Percentiles rank a stretch among this genome's conserved stretches.
phyloP scores from a whole-genome alignment of 2,888 invertebrate genomes.

The Adelphocoris suturalis region DNA sequence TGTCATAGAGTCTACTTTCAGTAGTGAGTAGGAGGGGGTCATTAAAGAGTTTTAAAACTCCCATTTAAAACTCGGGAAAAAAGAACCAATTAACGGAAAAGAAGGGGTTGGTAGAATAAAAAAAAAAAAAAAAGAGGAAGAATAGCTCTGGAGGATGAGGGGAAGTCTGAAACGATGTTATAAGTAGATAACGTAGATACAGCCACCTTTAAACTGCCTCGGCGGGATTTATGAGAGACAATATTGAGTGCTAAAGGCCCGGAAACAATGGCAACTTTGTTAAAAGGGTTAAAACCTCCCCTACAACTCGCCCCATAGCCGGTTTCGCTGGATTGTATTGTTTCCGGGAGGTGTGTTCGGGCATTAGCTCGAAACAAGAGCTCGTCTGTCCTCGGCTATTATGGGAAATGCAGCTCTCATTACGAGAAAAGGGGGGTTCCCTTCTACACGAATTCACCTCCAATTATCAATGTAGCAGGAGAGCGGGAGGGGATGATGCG shows the following conservation, averaged over 20 bases:
- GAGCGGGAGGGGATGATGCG: not conserved
- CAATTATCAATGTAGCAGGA: constrained; percentile 15
- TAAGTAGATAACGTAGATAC: constrained; percentile 57
- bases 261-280: constrained; percentile 63
- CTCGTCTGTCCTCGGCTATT: constrained; percentile 47
- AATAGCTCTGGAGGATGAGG: not conserved
- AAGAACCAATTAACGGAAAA: constrained; percentile 57
- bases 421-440: not conserved
- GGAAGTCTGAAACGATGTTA: constrained; percentile 47
- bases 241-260: constrained; percentile 59
- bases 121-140: not conserved
- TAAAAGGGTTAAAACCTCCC: constrained; percentile 58
- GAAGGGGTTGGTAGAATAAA: too few relatives aligned
- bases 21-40: not conserved
- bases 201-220: constrained; percentile 60
- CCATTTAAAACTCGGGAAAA: constrained; percentile 46
- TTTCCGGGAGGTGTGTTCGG: not conserved
- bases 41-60: constrained; percentile 45
- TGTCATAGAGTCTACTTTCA: constrained; percentile 6
- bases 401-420: constrained; percentile 46
- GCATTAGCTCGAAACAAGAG: constrained; percentile 40
- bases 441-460: constrained; percentile 42
- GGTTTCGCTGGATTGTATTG: constrained; percentile 14
- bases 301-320: too few relatives aligned
- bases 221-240: constrained; percentile 57